Conservation (phyloP, 2,113 vertebrate species). For the Candoia aspera region DNA sequence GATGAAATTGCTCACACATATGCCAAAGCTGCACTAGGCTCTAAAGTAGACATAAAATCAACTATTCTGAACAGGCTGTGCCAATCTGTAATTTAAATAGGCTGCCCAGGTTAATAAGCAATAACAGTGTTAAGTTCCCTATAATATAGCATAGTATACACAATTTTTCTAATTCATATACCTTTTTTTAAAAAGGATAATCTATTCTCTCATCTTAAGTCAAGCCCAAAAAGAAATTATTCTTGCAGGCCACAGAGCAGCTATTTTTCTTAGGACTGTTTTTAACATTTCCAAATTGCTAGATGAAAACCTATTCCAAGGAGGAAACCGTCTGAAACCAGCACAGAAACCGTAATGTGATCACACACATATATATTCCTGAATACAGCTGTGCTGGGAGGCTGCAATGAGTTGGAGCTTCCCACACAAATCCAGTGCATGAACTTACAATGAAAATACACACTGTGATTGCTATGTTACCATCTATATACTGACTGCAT, state of each 20-base stretch:
- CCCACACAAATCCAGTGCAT: not conserved
- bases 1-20: not conserved
- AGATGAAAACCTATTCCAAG: not conserved
- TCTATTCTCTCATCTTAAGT: constrained; percentile 1
- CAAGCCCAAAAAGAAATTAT: not conserved
- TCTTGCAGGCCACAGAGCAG: not conserved
- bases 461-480: not conserved
- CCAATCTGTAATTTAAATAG: constrained; percentile 9
- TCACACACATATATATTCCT: not conserved
- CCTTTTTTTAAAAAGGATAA: not conserved
- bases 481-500: not conserved
- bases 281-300: not conserved
- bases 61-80: not conserved
- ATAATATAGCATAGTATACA: not conserved
- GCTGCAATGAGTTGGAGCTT: not conserved
- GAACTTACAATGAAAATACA: not conserved
- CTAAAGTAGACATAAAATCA: not conserved
- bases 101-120: not conserved
- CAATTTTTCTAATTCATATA: constrained; percentile 17
- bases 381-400: not conserved
- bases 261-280: not conserved
- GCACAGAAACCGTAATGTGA: not conserved
- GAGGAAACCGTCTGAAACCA: not conserved
- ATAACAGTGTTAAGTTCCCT: not conserved
- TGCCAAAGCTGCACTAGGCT: not conserved